These are phyloP conservation scores for Aplysina aerophoba DNA, from an alignment of 37 sponge, comb jelly and placozoan genomes.

Conservation along the genomic window DNA sequence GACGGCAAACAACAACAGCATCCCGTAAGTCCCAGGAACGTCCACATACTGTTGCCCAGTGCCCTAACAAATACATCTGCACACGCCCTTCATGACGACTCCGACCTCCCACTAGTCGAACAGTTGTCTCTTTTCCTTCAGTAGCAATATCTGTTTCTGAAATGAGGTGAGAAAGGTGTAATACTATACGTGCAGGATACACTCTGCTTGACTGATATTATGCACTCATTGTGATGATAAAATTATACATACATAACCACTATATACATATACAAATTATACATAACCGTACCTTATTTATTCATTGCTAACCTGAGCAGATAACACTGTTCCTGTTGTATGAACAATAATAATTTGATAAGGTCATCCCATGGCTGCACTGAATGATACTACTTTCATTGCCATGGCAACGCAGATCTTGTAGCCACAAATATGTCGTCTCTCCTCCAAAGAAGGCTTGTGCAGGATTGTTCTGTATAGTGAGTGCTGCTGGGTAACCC, in stretches of 20 bases:
- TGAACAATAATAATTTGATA: background rate
- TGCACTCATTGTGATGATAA: too few species aligned
- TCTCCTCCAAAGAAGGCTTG: too few species aligned
- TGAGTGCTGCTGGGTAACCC: too few species aligned
- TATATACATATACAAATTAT: too few species aligned
- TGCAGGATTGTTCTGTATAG: too few species aligned
- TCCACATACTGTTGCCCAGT: background rate
- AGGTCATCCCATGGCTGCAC: background rate
- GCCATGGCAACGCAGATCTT: background rate
- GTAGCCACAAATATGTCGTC: background rate
- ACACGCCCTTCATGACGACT: background rate
- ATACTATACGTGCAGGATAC: too few species aligned
- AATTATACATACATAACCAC: too few species aligned
- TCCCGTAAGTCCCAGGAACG: background rate
- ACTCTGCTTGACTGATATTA: too few species aligned
- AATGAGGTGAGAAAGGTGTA: too few species aligned
- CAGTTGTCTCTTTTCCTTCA: background rate
- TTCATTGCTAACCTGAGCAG: background rate
- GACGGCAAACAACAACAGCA: constrained; percentile 10
- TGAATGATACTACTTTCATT: background rate
- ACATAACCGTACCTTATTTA: too few species aligned
- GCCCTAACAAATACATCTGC: background rate
- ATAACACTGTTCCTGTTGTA: background rate
- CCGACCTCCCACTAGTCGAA: background rate
- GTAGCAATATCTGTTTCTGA: background rate